Conservation (phyloP, 2,797 vertebrate species). For the Lepus oiostolus region DNA sequence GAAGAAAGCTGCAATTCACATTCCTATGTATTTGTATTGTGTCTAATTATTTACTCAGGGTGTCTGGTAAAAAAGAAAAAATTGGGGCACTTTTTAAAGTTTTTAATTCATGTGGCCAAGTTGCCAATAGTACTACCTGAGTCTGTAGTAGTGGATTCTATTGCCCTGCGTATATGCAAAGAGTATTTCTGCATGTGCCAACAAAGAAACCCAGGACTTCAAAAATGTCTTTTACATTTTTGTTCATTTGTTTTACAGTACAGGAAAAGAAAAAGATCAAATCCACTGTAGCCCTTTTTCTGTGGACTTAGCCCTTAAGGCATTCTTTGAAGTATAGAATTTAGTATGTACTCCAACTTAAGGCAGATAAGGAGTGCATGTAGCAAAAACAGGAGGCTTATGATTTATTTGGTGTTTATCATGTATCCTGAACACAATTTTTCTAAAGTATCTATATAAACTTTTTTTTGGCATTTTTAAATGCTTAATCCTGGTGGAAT, state of each 20-base stretch:
- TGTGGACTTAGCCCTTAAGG: neutral
- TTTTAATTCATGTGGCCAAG: neutral
- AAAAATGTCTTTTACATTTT: constrained; percentile 31
- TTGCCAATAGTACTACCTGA: neutral
- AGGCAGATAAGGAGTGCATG: neutral
- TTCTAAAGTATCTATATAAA: constrained; percentile 14
- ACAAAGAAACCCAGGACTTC: neutral
- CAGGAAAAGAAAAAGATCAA: neutral
- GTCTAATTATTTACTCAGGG: constrained; percentile 12
- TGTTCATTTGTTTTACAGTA: neutral
- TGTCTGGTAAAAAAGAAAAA: neutral
- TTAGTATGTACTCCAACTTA: neutral
- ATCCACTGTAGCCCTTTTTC: neutral
- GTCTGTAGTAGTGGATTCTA: neutral
- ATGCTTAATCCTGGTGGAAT: neutral
- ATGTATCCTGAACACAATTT: constrained; percentile 12
- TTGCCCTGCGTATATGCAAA: neutral
- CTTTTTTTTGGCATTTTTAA: neutral
- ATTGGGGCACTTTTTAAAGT: neutral
- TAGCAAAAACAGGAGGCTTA: neutral
- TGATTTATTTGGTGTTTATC: constrained; percentile 33
- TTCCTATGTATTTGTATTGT: neutral
- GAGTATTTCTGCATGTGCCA: constrained; percentile 4
- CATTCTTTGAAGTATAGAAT: neutral
- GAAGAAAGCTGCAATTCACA: neutral